Evolutionary conservation across 2,797 vertebrate genomes (phyloP), one percentile per base, ranked within the genome.

Genomic region (Cichlasoma orientale): DNA sequence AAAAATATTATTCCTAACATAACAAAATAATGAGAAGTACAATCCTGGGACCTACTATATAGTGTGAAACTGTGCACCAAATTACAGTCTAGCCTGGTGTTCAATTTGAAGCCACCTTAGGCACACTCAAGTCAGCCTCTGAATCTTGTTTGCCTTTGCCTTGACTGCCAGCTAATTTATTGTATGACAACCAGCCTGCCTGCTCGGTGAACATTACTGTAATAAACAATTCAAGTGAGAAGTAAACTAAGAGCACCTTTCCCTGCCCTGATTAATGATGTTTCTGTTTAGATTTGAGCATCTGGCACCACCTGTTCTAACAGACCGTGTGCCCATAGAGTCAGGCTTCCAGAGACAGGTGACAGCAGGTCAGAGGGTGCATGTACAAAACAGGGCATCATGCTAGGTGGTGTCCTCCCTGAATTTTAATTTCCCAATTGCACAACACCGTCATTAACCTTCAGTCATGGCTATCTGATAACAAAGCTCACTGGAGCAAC

Each of bases 361-460:
- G 76, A 72, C 54, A 38, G 29, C 41, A 38, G 82, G 89, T 92
- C 87, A 91, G 52, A 82, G 86, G 81, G 11, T 71, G 50, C 66
- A 27, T 90, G 88, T 93, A 83, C 58, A 21, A 21, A 74, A 77
- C 70, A 74, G 31, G 54, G 68, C 56, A 18, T 86, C 85, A 75
- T 54, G 85, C 83, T 79, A 58, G 8, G 31, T 14, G 54, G 77
- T 56, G 52, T 55, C 56, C 41, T 54, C 50, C 14, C 29, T 27
- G 31, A 68, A 77, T 52, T 84, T 23, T 59, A 11, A 52, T 75
- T 82, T 86, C 77, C 76, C 76, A 70, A 5, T 72, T 83, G 44
- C 86, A 90, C 70, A 83, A 78, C 84, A 80, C 81, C 23, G 78
- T 82, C 90, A 94, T 95, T 95, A 94, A 92, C 92, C 88, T 93